Evolutionary conservation across 1,140 invertebrate genomes (phyloP).

Genomic region (Drosophila subpulchrella): DNA sequence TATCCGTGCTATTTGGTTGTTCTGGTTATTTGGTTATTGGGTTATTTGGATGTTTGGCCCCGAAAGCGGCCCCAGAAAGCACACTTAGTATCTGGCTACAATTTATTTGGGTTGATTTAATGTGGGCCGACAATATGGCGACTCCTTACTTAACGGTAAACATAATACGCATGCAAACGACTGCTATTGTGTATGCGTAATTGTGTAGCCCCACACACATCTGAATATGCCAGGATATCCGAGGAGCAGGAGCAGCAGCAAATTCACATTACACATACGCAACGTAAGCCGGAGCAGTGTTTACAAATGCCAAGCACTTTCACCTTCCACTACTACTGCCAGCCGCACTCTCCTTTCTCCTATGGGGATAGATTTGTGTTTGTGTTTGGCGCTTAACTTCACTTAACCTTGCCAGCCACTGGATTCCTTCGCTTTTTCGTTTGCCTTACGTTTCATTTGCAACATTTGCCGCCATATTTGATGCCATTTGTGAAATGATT

Average conservation of each 20-base stretch:
- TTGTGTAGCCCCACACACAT: constrained; percentile 47
- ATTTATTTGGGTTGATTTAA: constrained; percentile 82
- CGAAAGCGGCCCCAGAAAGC: constrained; percentile 33
- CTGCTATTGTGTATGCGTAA: constrained; percentile 76
- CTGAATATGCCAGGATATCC: constrained; percentile 3
- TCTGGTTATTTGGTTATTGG: constrained; percentile 44
- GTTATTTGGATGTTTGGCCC: constrained; percentile 7
- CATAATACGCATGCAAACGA: constrained; percentile 83
- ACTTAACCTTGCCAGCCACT: constrained; percentile 78
- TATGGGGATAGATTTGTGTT: constrained; percentile 36
- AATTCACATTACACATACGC: constrained; percentile 64
- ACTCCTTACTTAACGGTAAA: constrained; percentile 84
- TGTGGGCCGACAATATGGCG: constrained; percentile 82
- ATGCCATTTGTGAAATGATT: constrained; percentile 83
- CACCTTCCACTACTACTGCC: constrained; percentile 57
- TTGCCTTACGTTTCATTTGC: constrained; percentile 83
- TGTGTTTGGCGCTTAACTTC: constrained; percentile 73
- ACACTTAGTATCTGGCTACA: constrained; percentile 65
- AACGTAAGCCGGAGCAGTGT: constrained; percentile 51
- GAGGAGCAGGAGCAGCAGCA: neutral
- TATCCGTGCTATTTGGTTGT: constrained; percentile 47
- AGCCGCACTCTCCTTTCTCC: neutral
- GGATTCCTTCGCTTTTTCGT: constrained; percentile 54
- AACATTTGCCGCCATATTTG: constrained; percentile 84
- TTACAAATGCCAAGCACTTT: constrained; percentile 68